Conservation (phyloP, 2,888 invertebrate species). For the Lysandra bellargus region DNA sequence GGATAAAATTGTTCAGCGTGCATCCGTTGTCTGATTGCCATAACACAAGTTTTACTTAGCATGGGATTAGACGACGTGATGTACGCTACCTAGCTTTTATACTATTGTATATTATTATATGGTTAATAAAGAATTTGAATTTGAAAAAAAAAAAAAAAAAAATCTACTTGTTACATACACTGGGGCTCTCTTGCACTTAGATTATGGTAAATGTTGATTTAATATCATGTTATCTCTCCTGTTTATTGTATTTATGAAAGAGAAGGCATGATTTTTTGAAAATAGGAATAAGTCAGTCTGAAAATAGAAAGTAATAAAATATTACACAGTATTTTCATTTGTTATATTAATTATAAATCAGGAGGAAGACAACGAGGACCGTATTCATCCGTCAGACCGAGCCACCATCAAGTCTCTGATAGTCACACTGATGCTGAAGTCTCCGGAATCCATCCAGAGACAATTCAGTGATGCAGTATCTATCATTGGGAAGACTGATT, state of each 20-base stretch:
- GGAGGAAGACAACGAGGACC: constrained; percentile 88
- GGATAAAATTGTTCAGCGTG: too few species aligned
- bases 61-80: too few species aligned
- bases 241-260: not conserved
- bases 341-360: constrained; percentile 46
- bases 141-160: too few species aligned
- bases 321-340: too few species aligned
- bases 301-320: too few species aligned
- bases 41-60: too few species aligned
- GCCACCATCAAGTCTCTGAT: constrained; percentile 90
- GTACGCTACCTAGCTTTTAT: too few species aligned
- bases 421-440: constrained; percentile 94
- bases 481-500: constrained; percentile 97
- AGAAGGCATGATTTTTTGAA: not conserved
- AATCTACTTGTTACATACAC: not conserved
- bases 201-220: not conserved
- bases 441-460: constrained; percentile 93
- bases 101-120: too few species aligned
- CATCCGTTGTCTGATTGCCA: too few species aligned
- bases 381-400: constrained; percentile 90
- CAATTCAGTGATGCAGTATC: constrained; percentile 97
- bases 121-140: too few species aligned
- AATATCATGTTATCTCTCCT: not conserved
- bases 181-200: not conserved
- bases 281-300: not conserved